Evolutionary conservation across 2,113 vertebrate species (phyloP).

Genomic region (Ptilorrhoa leucosticta): DNA sequence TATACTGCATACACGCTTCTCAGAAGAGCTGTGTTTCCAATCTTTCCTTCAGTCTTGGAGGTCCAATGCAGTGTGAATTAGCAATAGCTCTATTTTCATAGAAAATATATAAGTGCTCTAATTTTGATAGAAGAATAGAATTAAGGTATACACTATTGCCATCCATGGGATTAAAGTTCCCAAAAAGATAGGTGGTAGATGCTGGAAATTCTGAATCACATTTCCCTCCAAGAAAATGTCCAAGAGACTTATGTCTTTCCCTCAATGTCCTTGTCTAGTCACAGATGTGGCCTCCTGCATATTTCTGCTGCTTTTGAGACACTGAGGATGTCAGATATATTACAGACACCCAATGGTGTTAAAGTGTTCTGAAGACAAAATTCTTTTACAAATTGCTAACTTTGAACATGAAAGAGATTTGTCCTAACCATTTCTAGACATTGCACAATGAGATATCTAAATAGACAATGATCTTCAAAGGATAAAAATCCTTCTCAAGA

Average conservation of each 20-base stretch:
- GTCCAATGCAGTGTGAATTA: background rate
- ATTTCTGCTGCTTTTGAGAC: background rate
- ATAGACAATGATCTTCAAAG: background rate
- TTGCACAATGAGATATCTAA: background rate
- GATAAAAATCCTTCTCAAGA: background rate
- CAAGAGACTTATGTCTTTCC: background rate
- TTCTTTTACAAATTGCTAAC: background rate
- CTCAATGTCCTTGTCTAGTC: background rate
- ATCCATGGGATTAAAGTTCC: background rate
- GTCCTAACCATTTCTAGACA: background rate
- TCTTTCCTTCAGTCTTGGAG: background rate
- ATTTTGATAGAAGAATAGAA: background rate
- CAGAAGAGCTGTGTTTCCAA: background rate
- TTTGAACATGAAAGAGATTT: background rate
- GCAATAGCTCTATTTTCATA: background rate
- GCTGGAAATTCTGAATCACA: background rate
- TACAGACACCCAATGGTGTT: background rate
- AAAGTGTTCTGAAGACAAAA: background rate
- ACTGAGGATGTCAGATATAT: background rate
- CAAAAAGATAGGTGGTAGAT: background rate
- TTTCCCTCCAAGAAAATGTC: background rate
- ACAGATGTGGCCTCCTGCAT: background rate
- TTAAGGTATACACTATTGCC: background rate
- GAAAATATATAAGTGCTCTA: background rate
- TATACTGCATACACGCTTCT: background rate